Evolutionary conservation across 1,140 invertebrate genomes (phyloP).

Genomic region (Drosophila cardini): DNA sequence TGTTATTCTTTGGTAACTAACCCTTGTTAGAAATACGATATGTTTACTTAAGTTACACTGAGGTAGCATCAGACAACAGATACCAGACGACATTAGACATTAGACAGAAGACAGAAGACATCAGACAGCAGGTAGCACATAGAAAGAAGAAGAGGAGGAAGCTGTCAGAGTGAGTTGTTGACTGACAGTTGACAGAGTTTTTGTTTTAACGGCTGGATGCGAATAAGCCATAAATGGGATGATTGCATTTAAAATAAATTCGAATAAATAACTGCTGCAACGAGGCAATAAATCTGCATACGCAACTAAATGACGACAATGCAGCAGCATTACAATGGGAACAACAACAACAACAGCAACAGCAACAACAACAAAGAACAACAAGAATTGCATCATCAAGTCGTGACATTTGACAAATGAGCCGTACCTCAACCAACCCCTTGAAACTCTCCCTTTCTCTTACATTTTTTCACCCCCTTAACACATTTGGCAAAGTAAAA

Average conservation of each 20-base stretch:
- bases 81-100: neutral
- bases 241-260: slow-evolving; percentile 54
- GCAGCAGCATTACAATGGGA: slow-evolving; percentile 32
- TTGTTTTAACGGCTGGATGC: slow-evolving; percentile 57
- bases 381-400: slow-evolving; percentile 82
- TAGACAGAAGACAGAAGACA: neutral
- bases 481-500: slow-evolving; percentile 69
- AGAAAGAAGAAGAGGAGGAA: no score
- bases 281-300: slow-evolving; percentile 72
- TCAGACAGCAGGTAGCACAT: slow-evolving; percentile 2
- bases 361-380: slow-evolving; percentile 40
- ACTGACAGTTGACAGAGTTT: slow-evolving; percentile 76
- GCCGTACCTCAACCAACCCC: slow-evolving; percentile 38
- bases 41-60: slow-evolving; percentile 59
- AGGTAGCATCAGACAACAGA: slow-evolving; percentile 7
- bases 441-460: neutral
- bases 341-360: slow-evolving; percentile 69
- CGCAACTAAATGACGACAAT: slow-evolving; percentile 69
- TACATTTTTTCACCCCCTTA: neutral
- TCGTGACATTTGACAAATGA: slow-evolving; percentile 82
- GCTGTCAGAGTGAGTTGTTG: slow-evolving; percentile 51
- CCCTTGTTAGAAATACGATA: slow-evolving; percentile 73
- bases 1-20: slow-evolving; percentile 73
- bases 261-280: slow-evolving; percentile 65
- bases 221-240: slow-evolving; percentile 74